These are phyloP conservation scores for Formicarius rufipectus DNA, from an alignment of 2,113 vertebrate genomes.

Conservation along the genomic window DNA sequence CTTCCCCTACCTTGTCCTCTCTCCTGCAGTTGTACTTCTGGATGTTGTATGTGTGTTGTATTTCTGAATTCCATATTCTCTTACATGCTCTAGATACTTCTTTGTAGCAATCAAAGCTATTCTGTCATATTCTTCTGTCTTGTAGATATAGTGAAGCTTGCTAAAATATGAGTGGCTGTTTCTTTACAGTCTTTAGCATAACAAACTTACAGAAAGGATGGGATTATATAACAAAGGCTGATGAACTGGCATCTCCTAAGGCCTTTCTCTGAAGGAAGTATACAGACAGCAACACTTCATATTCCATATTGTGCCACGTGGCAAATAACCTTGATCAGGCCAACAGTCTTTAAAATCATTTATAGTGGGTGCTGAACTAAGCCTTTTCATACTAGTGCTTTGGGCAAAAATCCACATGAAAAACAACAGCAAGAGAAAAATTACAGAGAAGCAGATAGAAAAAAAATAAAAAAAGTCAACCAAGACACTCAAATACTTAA, in stretches of 20 bases:
- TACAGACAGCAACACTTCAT: background rate
- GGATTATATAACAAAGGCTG: background rate
- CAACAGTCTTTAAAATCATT: background rate
- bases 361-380: background rate
- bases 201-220: background rate
- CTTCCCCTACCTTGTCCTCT: background rate
- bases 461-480: background rate
- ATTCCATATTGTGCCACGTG: background rate
- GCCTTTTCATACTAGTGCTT: background rate
- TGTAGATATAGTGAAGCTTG: background rate
- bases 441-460: background rate
- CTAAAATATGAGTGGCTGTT: background rate
- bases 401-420: background rate
- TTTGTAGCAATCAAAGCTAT: background rate
- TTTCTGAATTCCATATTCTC: background rate
- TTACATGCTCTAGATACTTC: background rate
- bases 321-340: background rate
- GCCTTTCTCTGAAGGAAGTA: background rate
- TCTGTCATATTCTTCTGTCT: background rate
- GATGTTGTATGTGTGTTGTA: background rate
- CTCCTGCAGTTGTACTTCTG: background rate
- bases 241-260: background rate
- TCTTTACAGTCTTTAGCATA: background rate
- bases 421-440: background rate
- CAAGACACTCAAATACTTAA: background rate